phyloP scores from a whole-genome alignment of 2,797 vertebrate species.

The Rhinichthys osculus region DNA sequence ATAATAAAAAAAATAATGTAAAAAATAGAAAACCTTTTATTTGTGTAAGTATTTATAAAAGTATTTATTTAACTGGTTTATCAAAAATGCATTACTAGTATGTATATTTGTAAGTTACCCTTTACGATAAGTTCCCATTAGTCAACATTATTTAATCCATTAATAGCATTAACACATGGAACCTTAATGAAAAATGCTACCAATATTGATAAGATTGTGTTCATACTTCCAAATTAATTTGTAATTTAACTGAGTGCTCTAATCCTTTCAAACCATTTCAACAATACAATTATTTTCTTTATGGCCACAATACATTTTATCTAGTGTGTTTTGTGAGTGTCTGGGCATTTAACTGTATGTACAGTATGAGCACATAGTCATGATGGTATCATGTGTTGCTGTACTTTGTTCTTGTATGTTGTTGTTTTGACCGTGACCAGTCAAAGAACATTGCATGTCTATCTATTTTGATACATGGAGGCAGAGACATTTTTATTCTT shows the following conservation, averaged over 20 bases:
- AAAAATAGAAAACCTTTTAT: not conserved
- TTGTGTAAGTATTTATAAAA: not conserved
- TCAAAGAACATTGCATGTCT: slow-evolving; percentile 8
- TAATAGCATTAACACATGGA: too few species aligned
- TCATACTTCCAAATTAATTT: not conserved
- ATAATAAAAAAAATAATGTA: not conserved
- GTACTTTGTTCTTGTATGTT: not conserved
- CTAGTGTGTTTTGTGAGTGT: not conserved
- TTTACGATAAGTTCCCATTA: not conserved
- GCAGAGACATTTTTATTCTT: slow-evolving; percentile 7
- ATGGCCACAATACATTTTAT: not conserved
- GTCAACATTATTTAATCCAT: too few species aligned
- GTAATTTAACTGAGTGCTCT: too few species aligned
- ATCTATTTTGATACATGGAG: slow-evolving; percentile 5
- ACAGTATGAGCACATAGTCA: not conserved
- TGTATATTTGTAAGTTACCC: too few species aligned
- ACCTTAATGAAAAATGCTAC: too few species aligned
- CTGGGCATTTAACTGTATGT: not conserved
- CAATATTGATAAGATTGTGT: not conserved
- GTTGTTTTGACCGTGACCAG: slow-evolving; percentile 5
- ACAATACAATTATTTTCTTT: not conserved
- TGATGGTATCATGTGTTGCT: not conserved
- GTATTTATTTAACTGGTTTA: not conserved
- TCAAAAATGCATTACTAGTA: not conserved
- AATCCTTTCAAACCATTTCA: not conserved